Evolutionary conservation across 2,113 vertebrate species (phyloP), one percentile per base, ranked within the genome.

Genomic region (Hydrochoerus hydrochaeris): DNA sequence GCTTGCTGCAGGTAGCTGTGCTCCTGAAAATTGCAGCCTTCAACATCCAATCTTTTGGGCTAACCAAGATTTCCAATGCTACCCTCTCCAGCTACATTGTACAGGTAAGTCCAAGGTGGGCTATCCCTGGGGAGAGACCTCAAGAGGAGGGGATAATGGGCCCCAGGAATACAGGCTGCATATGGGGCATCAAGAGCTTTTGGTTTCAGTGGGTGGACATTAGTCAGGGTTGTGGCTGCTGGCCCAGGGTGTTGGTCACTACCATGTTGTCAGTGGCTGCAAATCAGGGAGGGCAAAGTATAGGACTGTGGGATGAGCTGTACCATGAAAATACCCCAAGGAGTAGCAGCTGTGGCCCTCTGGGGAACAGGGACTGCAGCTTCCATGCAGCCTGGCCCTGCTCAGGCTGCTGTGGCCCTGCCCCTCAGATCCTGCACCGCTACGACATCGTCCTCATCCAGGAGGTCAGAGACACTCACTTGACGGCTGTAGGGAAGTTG

Each of bases 401-500:
- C 28, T 80, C 46, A 80, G 17, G 46, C 49, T 54, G 49, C 49
- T 80, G 30, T 80, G 81, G 81, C n/a, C 57, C 26, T 14, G n/a
- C 67, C 96, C 95, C n/a, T 0, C 94, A 99, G 99, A 99, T 99
- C 88, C 95, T 99, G 94, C 97, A 17, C 0, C 98, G 97, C n/a
- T 99, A 99, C 0, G 99, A 99, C 93, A 96, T 99, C 22, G 17
- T 97, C 1, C 38, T 99, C 26, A 98, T 99, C 97, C 99, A 99
- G 98, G 99, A 99, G 86, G 99, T 99, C 91, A 98, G 99, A 96
- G 99, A 99, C 38, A 67, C 7, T 0, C 98, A 99, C 86, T 98
- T 99, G 94, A 98, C 98, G 0, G 98, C 99, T 0, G 99, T 99
- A n/a, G 97, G 98, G 30, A 98, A 93, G 88, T 98, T 99, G 88